These are phyloP conservation scores for Petromus typicus DNA, from an alignment of 2,113 vertebrate species.

Conservation along the genomic window DNA sequence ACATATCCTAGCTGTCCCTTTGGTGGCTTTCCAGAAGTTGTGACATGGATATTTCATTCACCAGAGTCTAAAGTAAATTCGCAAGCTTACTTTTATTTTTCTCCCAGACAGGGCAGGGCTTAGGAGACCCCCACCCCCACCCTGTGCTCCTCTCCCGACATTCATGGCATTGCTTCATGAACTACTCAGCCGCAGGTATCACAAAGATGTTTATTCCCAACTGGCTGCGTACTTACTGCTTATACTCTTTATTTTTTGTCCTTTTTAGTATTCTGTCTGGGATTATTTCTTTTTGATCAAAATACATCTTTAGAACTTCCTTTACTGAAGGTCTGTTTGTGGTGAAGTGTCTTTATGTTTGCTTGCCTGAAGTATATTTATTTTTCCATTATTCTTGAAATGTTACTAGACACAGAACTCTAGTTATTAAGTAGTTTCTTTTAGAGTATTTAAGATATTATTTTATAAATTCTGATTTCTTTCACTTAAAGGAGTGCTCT, in stretches of 20 bases:
- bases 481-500: neutral
- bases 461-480: neutral
- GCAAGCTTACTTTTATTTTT: neutral
- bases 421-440: neutral
- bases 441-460: neutral
- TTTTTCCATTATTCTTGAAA: conserved; percentile 18
- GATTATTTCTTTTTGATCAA: neutral
- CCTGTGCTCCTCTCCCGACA: neutral
- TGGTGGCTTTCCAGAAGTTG: conserved; percentile 4
- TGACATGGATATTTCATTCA: conserved; percentile 26
- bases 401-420: neutral
- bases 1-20: neutral
- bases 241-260: neutral
- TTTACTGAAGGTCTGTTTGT: neutral
- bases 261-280: neutral
- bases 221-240: neutral
- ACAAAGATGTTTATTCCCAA: neutral
- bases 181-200: neutral
- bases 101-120: neutral
- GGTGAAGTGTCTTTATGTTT: neutral
- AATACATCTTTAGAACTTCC: neutral
- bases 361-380: neutral
- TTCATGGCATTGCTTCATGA: neutral
- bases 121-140: neutral
- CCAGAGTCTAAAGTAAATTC: neutral